Evolutionary conservation across 2,888 invertebrate species (phyloP), one percentile per base, ranked within the genome.

Genomic region (Sminthurides aquaticus): DNA sequence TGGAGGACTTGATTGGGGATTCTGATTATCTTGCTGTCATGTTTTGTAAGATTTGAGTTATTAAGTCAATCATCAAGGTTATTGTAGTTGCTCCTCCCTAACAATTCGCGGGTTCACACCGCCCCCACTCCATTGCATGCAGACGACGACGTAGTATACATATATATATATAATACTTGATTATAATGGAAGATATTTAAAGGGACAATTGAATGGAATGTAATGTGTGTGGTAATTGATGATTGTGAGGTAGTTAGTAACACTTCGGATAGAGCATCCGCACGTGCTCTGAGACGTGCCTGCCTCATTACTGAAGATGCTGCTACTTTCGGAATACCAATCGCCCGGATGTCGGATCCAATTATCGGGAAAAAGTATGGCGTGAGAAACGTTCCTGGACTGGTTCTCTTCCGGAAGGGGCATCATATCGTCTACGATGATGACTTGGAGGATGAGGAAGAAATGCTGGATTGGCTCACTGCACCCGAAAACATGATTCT

Each of bases 301-400:
- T 62, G 62, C 48, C 49, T 72, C 8, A 71, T 73, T 52, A 70
- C 70, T 3, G 71, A 72, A 75, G 93, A 94, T 80, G 92, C 92
- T 22, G 82, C 87, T 11, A 92, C 93, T 78, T 94, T 92, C 78
- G 93, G 93, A 62, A 93, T 94, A 67, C 89, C 90, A 80, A 85
- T 94, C 69, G 90, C 90, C 0, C 90, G 93, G 80, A 90, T 90
- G 82, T 85, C 84, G 75, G 94, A 94, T 79, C 84, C 87, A 22
- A 79, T 94, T 34, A 94, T 94, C 91, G 93, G 92, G 1, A 94
- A 94, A 78, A 94, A 94, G 77, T 94, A 90, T 78, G 93, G 93
- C 0, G 91, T 85, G 76, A 83, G 93, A 67, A 88, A 90, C 78
- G 91, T 91, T 25, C 94, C 94, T 0, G 94, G 93, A 3, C 86